Conservation (phyloP, 2,888 invertebrate species). For the Thysanoteuthis rhombus region DNA sequence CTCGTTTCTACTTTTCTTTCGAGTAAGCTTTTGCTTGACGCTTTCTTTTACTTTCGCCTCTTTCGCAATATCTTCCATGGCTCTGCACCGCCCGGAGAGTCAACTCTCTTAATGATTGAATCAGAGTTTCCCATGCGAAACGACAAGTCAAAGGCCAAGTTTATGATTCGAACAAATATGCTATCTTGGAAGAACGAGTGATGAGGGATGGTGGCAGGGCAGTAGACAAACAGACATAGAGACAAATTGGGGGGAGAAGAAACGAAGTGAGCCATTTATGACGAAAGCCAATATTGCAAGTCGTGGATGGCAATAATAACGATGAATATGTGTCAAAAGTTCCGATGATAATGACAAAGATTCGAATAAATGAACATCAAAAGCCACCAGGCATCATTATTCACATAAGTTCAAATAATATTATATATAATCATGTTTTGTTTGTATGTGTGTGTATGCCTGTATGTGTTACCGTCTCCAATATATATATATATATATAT, state of each 20-base stretch:
- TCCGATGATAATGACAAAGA: neutral
- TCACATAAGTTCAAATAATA: neutral
- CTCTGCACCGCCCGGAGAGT: neutral
- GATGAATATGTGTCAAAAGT: neutral
- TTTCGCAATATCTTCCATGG: neutral
- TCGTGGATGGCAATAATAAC: neutral
- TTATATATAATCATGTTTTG: neutral
- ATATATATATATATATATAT: neutral
- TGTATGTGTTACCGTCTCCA: neutral
- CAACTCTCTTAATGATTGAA: neutral
- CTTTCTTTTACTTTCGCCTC: neutral
- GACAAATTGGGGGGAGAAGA: neutral
- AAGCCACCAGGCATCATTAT: neutral
- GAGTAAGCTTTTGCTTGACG: neutral
- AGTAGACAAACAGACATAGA: neutral
- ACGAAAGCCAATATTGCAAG: neutral
- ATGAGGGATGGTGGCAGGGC: too few relatives aligned
- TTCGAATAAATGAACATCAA: neutral
- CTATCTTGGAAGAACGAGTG: neutral
- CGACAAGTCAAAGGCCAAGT: neutral
- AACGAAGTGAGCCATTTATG: neutral
- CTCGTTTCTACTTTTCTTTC: neutral
- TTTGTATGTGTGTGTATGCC: neutral
- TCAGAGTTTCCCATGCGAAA: neutral
- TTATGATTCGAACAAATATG: neutral